Conservation (phyloP, 2,888 invertebrate genomes). For the Tetheella fluctuosa region DNA sequence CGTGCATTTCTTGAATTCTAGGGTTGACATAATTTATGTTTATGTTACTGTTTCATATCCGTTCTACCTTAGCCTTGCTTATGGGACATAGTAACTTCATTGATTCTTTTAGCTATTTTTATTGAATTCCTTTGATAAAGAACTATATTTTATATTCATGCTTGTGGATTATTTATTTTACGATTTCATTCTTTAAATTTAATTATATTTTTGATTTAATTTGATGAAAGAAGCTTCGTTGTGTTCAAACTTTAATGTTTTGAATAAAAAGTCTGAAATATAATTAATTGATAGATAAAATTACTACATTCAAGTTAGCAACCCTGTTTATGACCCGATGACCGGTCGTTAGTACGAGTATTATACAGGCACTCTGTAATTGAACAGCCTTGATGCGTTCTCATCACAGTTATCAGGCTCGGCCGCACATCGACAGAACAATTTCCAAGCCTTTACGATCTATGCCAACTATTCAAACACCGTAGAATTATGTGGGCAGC, state of each 20-base stretch:
- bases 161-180: neutral
- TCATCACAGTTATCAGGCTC: slow-evolving; percentile 53
- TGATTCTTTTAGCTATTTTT: neutral
- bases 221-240: no score
- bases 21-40: slow-evolving; percentile 59
- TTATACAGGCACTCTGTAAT: slow-evolving; percentile 44
- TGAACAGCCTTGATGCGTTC: slow-evolving; percentile 53
- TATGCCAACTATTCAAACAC: slow-evolving; percentile 51
- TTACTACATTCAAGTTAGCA: neutral
- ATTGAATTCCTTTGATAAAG: neutral
- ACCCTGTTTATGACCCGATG: slow-evolving; percentile 31
- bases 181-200: no score
- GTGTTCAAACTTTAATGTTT: no score
- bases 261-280: no score
- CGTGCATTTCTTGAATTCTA: slow-evolving; percentile 58
- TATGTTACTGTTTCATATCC: slow-evolving; percentile 46
- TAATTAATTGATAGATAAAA: no score
- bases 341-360: slow-evolving; percentile 44
- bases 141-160: no score
- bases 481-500: slow-evolving; percentile 66
- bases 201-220: no score
- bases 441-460: slow-evolving; percentile 48
- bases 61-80: slow-evolving; percentile 55
- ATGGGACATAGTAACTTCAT: neutral
- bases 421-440: slow-evolving; percentile 53